phyloP scores from a whole-genome alignment of 2,113 vertebrate genomes.

The Pterocles gutturalis region DNA sequence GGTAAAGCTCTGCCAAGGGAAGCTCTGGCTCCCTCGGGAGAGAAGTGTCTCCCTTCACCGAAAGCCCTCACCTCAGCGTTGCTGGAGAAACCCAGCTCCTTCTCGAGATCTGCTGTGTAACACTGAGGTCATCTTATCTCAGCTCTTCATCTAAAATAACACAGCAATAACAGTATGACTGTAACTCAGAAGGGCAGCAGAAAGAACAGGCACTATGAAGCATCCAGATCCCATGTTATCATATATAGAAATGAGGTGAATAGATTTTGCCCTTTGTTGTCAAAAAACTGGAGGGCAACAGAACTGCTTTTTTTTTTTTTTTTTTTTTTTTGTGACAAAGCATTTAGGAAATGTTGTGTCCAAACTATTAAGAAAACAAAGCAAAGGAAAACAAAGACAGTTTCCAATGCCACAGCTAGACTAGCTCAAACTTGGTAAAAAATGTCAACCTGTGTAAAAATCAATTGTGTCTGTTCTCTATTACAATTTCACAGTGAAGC shows the following conservation, averaged over 20 bases:
- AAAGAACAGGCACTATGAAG: background rate
- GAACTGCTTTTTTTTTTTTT: background rate
- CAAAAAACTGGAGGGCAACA: background rate
- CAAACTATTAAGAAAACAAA: background rate
- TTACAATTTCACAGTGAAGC: background rate
- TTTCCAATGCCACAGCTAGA: background rate
- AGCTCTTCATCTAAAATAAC: background rate
- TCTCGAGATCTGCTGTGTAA: background rate
- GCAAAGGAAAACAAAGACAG: background rate
- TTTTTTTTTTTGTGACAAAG: background rate
- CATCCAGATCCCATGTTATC: background rate
- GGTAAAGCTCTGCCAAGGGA: background rate
- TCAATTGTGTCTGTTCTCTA: background rate
- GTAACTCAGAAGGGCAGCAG: background rate
- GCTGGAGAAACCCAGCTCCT: background rate
- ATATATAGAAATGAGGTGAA: background rate
- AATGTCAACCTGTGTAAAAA: background rate
- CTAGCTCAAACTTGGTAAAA: background rate
- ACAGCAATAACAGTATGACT: background rate
- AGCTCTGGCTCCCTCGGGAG: background rate
- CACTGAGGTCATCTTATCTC: background rate
- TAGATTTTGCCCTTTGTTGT: background rate
- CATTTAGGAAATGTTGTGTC: background rate
- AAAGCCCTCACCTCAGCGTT: background rate
- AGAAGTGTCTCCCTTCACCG: background rate